A percentile compares a stretch with the other conserved stretches of the same genome.
phyloP scores from a whole-genome alignment of 1,140 invertebrate species.

The Diorhabda carinulata region DNA sequence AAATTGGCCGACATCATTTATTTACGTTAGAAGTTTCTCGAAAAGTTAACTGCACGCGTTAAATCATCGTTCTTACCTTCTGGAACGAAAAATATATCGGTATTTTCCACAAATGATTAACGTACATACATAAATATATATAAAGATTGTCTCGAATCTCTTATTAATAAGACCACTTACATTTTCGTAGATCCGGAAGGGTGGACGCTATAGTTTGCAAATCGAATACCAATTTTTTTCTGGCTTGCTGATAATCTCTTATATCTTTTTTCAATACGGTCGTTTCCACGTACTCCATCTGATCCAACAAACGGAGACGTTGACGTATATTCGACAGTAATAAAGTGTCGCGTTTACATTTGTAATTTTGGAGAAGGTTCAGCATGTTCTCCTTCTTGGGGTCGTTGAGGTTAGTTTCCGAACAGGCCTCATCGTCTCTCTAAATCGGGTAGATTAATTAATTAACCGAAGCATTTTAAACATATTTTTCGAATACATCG shows the following conservation, averaged over 20 bases:
- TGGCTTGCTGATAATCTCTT: not conserved
- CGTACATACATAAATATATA: no score
- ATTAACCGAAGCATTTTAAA: no score
- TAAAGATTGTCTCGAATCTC: no score
- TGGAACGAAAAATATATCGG: no score
- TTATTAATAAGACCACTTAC: not conserved
- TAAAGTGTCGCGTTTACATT: not conserved
- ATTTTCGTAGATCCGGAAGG: not conserved
- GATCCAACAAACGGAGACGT: not conserved
- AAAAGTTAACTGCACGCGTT: no score
- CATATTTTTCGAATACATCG: no score
- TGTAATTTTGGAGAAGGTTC: not conserved
- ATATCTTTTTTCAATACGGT: conserved; percentile 1
- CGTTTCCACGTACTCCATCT: not conserved
- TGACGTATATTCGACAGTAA: not conserved
- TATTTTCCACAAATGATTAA: no score
- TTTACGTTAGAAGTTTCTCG: no score
- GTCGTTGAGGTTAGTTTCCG: not conserved
- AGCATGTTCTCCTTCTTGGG: not conserved
- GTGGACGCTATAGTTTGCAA: not conserved
- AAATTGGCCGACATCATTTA: no score
- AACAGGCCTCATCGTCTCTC: no score
- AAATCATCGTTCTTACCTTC: no score
- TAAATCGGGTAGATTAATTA: no score
- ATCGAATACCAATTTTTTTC: conserved; percentile 3